Base-by-base conservation (phyloP, 2,888 invertebrate genomes). In the Noctuana brunneofusca region DNA sequence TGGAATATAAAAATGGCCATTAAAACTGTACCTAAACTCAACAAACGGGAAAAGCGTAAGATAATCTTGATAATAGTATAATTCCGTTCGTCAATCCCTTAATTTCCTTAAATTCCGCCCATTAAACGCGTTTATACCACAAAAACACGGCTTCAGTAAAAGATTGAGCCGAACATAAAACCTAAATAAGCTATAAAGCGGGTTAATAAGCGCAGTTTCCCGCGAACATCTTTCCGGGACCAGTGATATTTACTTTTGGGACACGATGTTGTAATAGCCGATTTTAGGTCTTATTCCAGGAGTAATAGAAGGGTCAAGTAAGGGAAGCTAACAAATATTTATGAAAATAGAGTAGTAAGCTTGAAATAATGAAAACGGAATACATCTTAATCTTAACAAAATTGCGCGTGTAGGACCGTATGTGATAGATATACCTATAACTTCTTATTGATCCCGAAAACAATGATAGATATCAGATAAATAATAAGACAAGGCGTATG, bases 201-300 rank as follows among this genome's bases (percentile, higher is more conserved):
- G 75, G 80, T 80, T 83, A 84, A 81, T 83, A 83, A 83, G 80
- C 75, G 71, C 76, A 73, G 76, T 81, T 79, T 75, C 72, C 66
- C 63, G 70, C 65, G 74, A 76, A 78, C 79, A 81, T 81, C 78
- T 79, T 79, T 76, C 70, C 67, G 71, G 71, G 79, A 79, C 79
- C 79, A 81, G 75, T 79, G 77, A 81, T 83, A 81, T 81, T 82
- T 80, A 76, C 78, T 84, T 84, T 84, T 85, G 79, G 81, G 80
- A 74, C 60, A 69, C 11, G 52, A 52, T 30, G 18, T 77, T 83
- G 81, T 86, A 84, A 84, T 72, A 69, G 67, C 66, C 69, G 74
- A 71, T 76, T 78, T 55, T 9, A 75, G 38, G 55, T 48, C 38
- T 38, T 27, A 32, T 12, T 18, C 11, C 20, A 38, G 5, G 14